Conservation (phyloP, 2,797 vertebrate genomes). For the Carcharodon carcharias region DNA sequence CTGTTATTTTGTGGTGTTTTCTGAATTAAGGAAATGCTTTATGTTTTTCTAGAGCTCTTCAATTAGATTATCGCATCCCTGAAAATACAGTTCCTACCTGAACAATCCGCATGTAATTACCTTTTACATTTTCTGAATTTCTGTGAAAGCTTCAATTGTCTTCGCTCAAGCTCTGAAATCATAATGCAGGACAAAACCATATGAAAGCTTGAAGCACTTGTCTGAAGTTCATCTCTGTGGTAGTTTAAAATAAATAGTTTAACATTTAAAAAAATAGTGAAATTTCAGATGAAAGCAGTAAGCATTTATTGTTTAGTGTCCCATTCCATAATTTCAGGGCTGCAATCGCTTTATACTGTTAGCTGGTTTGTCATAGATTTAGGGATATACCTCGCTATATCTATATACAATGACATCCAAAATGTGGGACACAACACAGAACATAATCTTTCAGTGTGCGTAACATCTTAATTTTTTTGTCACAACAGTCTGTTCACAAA, state of each 20-base stretch:
- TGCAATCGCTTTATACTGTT: background rate
- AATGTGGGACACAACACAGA: background rate
- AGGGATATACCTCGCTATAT: background rate
- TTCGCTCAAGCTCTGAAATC: background rate
- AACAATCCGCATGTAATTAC: background rate
- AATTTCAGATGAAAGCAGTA: background rate
- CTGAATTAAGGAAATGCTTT: background rate
- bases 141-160: background rate
- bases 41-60: background rate
- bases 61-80: background rate
- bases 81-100: background rate
- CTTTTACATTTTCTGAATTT: background rate
- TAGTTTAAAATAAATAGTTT: background rate
- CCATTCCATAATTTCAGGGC: background rate
- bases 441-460: background rate
- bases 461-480: background rate
- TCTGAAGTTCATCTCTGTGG: background rate
- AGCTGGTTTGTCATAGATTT: background rate
- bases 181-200: background rate
- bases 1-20: background rate
- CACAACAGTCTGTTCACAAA: background rate
- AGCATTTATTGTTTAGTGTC: background rate
- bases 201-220: background rate
- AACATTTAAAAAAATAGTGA: background rate
- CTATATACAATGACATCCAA: background rate